Conservation (phyloP, 2,113 vertebrate genomes). For the Catagonus wagneri region DNA sequence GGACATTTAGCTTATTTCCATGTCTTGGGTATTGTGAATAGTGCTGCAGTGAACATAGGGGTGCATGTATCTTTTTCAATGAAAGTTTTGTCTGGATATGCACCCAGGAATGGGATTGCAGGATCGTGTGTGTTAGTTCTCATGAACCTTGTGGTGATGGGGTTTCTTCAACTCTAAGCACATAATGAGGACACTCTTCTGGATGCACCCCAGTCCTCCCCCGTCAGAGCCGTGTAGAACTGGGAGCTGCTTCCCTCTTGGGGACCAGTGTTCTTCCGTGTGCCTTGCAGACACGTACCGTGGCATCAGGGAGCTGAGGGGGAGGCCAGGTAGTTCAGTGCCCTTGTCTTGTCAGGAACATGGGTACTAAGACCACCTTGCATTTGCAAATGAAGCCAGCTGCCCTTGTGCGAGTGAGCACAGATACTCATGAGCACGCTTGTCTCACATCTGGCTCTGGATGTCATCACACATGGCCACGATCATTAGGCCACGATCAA, state of each 20-base stretch:
- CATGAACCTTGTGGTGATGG: neutral
- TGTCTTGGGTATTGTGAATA: too few species aligned
- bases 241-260: neutral
- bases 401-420: neutral
- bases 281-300: fast-evolving
- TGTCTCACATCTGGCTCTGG: fast-evolving
- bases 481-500: fast-evolving
- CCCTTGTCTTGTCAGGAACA: neutral
- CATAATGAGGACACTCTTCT: neutral
- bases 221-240: neutral
- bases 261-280: neutral
- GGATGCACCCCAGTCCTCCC: fast-evolving
- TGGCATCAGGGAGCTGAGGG: fast-evolving
- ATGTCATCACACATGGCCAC: fast-evolving
- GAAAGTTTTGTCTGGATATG: too few species aligned
- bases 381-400: neutral
- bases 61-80: too few species aligned
- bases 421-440: fast-evolving
- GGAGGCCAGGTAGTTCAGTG: fast-evolving
- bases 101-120: too few species aligned
- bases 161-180: neutral
- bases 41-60: too few species aligned
- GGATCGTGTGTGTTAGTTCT: too few species aligned
- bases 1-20: too few species aligned
- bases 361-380: fast-evolving